Evolutionary conservation across 1,140 invertebrate species (phyloP), one percentile per base, ranked within the genome.

Genomic region (Aphaenogaster ashmeadi): DNA sequence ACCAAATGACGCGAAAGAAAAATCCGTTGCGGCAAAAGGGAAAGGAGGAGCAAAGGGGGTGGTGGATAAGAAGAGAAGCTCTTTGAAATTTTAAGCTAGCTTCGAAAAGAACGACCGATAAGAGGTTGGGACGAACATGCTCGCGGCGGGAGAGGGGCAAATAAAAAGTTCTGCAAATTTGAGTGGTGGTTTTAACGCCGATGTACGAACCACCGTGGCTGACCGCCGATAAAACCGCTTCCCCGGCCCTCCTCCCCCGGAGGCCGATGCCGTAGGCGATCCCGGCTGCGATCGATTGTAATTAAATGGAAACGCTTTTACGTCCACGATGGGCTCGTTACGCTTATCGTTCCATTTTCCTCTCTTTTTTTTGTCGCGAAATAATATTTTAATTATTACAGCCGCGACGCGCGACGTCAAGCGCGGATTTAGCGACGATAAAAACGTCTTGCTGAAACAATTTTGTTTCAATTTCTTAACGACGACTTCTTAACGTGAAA

Each of bases 291-390:
- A 90, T 90, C 89, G 89, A 90, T 90, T 87, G 79, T 90, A 90
- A 90, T 90, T 90, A 90, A 90, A 90, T 90, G 89, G 85, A 90
- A 90, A 90, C 89, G 89, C 89, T 90, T 90, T 90, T 74, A 87
- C 79, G 71, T 71, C 72, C 50, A 44, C 62, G 52, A 54, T 60
- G 44, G 56, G 41, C 72, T 21, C 72, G 72, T 58, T 66, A 60
- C n/a, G 50, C 64, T 86, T 72, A 36, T 77, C 78, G 50, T 52
- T 41, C 18, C 44, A 54, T 62, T 71, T 79, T 86, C 62, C 67
- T 58, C 77, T 54, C 54, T 84, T 86, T 72, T 89, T 90, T 90
- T 50, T 58, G 33, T 60, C 36, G 21, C 41, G 47, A 89, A 90
- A 90, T 90, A 89, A 89, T 87, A 89, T 88, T 84, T 87, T 52